phyloP scores from a whole-genome alignment of 1,140 invertebrate genomes.

The Anagrus nilaparvatae region DNA sequence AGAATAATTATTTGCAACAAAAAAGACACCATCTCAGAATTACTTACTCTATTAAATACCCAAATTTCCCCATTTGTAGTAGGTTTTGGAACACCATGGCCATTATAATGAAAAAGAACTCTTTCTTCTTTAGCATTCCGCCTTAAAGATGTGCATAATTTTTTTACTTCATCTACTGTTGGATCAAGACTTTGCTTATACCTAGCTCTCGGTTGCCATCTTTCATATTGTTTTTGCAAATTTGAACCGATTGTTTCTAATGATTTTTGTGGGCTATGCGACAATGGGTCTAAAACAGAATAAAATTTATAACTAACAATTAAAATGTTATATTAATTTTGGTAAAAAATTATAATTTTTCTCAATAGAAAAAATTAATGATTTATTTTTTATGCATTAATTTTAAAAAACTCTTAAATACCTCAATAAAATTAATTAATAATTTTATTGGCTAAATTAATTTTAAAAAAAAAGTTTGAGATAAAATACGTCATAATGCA shows the following conservation, averaged over 20 bases:
- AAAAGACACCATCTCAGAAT: no score
- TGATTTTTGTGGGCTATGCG: slow-evolving; percentile 85
- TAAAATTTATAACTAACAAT: not conserved
- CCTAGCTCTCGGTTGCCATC: slow-evolving; percentile 93
- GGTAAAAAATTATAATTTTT: no score
- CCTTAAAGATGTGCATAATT: slow-evolving; percentile 88
- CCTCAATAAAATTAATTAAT: no score
- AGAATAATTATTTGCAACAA: no score
- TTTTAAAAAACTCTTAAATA: no score
- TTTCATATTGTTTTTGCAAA: slow-evolving; percentile 92
- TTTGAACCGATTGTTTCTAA: slow-evolving; percentile 84
- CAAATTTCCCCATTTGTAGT: slow-evolving; percentile 98
- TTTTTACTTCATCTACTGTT: slow-evolving; percentile 96
- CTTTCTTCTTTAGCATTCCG: slow-evolving; percentile 97
- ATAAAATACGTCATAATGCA: no score
- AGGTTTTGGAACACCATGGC: slow-evolving; percentile 97
- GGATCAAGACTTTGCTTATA: slow-evolving; percentile 96
- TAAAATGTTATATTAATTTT: not conserved
- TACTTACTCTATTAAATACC: slow-evolving; percentile 91
- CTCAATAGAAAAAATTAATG: no score
- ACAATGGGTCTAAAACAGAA: slow-evolving; percentile 65
- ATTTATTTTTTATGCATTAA: no score
- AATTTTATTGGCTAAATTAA: no score
- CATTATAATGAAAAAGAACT: slow-evolving; percentile 99
- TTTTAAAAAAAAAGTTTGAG: no score